Percentiles rank a stretch among this genome's conserved stretches.
phyloP scores from a whole-genome alignment of 2,113 vertebrate genomes.

The Chunga burmeisteri region DNA sequence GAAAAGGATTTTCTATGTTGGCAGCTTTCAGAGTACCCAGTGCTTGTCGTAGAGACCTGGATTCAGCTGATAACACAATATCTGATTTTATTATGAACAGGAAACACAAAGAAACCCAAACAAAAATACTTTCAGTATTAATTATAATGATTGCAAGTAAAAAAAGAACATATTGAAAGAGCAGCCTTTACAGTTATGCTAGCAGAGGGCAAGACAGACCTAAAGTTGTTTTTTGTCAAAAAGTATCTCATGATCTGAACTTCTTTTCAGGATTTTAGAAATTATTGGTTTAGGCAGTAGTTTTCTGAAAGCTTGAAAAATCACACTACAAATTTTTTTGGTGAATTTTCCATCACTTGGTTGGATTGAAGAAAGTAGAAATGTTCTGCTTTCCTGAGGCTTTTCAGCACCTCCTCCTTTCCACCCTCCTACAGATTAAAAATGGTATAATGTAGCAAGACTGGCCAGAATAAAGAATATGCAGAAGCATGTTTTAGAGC shows the following conservation, averaged over 20 bases:
- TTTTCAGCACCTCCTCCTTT: conserved; percentile 10
- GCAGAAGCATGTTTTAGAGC: neutral
- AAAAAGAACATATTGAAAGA: neutral
- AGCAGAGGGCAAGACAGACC: neutral
- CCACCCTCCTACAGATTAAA: neutral
- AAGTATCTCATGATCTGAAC: neutral
- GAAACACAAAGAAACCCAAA: neutral
- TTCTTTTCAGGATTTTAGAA: neutral
- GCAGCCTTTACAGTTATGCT: neutral
- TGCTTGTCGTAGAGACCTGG: neutral
- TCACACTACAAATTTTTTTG: neutral
- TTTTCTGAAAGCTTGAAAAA: neutral
- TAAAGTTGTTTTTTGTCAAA: neutral
- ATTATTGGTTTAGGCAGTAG: neutral
- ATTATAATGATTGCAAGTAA: neutral
- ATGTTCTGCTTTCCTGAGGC: neutral
- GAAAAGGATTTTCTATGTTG: neutral
- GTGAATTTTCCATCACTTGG: neutral
- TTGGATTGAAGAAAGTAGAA: neutral
- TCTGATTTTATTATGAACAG: neutral
- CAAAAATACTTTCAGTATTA: neutral
- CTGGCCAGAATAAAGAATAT: neutral
- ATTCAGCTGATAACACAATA: neutral
- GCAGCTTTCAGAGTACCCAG: neutral
- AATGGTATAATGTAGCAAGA: neutral